These are phyloP conservation scores for Azemiops feae DNA, from an alignment of 2,113 vertebrate species.

Conservation along the genomic window DNA sequence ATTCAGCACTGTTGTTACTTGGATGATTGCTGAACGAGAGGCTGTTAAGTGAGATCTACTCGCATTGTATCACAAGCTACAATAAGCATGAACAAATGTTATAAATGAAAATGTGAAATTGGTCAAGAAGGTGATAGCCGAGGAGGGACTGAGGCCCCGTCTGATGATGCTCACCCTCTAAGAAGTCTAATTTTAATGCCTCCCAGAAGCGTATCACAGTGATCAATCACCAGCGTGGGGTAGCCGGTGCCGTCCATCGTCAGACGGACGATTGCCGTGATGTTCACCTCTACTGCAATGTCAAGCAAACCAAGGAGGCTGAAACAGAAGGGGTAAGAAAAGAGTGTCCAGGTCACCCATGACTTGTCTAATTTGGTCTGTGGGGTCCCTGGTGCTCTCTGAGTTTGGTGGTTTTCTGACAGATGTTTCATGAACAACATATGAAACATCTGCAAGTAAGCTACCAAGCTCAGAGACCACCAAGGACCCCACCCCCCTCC, in stretches of 20 bases:
- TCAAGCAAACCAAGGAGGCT: slow-evolving; percentile 69
- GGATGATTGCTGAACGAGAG: neutral
- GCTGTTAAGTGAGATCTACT: neutral
- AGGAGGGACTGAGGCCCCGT: neutral
- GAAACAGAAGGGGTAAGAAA: neutral
- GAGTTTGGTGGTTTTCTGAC: neutral
- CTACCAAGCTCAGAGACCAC: neutral
- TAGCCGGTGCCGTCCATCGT: slow-evolving; percentile 58
- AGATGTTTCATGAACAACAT: neutral
- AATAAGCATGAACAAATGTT: neutral
- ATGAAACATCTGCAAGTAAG: neutral
- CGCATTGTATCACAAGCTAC: neutral
- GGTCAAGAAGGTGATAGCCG: neutral
- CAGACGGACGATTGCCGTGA: slow-evolving; percentile 60
- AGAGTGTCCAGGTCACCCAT: rapidly evolving
- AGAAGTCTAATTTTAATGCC: slow-evolving; percentile 64
- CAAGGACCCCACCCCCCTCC: too few species aligned
- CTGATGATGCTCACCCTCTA: slow-evolving; percentile 49
- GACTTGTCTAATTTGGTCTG: neutral
- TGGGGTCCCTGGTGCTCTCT: neutral
- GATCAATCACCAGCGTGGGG: slow-evolving; percentile 61
- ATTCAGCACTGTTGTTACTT: neutral
- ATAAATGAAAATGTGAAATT: neutral
- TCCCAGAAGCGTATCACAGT: slow-evolving; percentile 58
- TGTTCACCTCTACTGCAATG: slow-evolving; percentile 64